Percentiles rank a stretch among this genome's conserved stretches.
These are phyloP conservation scores for Tetraneura akinire DNA, from an alignment of 1,140 invertebrate genomes.

Conservation along the genomic window DNA sequence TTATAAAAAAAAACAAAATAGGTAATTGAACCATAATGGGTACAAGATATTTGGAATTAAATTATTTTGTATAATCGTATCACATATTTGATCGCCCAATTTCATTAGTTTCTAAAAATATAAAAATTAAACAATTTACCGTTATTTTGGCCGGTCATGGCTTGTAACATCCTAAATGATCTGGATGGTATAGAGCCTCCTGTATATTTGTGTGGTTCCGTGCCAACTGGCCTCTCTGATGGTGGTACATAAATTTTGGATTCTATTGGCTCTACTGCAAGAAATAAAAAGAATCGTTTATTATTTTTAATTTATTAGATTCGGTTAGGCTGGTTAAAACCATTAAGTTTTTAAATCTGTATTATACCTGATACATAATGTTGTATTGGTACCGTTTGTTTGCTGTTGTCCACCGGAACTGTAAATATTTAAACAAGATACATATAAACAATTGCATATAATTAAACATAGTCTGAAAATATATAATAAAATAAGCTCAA, in stretches of 20 bases:
- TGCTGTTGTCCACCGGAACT: slow-evolving; percentile 6
- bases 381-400: slow-evolving; percentile 6
- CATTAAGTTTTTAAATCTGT: too few species aligned
- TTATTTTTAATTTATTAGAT: too few species aligned
- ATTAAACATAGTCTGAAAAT: background rate
- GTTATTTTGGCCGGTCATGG: slow-evolving; percentile 66
- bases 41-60: background rate
- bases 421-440: slow-evolving; percentile 3
- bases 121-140: slow-evolving; percentile 23
- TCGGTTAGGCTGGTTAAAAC: too few species aligned
- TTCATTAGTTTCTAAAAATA: slow-evolving; percentile 14
- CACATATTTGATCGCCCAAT: slow-evolving; percentile 46
- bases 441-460: background rate
- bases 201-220: slow-evolving; percentile 76
- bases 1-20: background rate
- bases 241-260: slow-evolving; percentile 61
- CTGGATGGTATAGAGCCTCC: slow-evolving; percentile 82
- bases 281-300: too few species aligned
- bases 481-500: background rate
- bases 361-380: slow-evolving; percentile 32
- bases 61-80: slow-evolving; percentile 22
- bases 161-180: slow-evolving; percentile 81
- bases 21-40: too few species aligned
- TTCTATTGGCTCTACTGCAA: slow-evolving; percentile 25
- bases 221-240: slow-evolving; percentile 67